Evolutionary conservation across 1,140 invertebrate species (phyloP).

Genomic region (Meloidogyne exigua): DNA sequence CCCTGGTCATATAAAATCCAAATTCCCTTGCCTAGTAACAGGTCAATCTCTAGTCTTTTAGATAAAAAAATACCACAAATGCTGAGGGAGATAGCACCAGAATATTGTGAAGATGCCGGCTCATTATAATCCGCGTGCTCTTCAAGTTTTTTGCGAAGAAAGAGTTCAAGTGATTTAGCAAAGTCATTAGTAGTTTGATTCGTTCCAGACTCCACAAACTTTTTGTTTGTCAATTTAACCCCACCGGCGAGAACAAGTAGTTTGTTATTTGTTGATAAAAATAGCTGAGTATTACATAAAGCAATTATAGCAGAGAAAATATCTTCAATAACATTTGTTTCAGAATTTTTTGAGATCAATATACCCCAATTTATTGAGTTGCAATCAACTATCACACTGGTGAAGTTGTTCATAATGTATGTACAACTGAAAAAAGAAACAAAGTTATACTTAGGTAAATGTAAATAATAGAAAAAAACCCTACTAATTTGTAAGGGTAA

Average conservation of each 20-base stretch:
- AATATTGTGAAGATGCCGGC: conserved; percentile 27
- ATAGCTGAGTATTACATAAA: conserved; percentile 40
- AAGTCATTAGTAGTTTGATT: conserved; percentile 7
- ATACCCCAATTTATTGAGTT: conserved; percentile 43
- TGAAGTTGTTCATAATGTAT: conserved; percentile 29
- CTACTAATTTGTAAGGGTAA: no score
- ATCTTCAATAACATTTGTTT: conserved; percentile 10
- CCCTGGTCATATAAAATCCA: no score
- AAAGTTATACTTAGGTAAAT: no score
- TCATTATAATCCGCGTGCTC: background rate
- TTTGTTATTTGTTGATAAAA: conserved; percentile 37
- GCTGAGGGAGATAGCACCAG: conserved; percentile 31
- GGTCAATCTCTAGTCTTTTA: no score
- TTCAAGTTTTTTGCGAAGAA: conserved; percentile 10
- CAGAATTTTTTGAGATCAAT: conserved; percentile 27
- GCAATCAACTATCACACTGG: conserved; percentile 42
- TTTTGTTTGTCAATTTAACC: conserved; percentile 38
- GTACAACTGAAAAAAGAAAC: background rate
- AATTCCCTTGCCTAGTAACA: no score
- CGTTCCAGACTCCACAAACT: conserved; percentile 22
- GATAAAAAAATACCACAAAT: conserved; percentile 37
- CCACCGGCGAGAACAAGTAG: conserved; percentile 37
- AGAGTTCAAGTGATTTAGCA: conserved; percentile 19
- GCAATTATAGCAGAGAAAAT: conserved; percentile 38
- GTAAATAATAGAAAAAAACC: no score